These are phyloP conservation scores for Myripristis murdjan DNA, from an alignment of 2,797 vertebrate genomes.

Conservation along the genomic window DNA sequence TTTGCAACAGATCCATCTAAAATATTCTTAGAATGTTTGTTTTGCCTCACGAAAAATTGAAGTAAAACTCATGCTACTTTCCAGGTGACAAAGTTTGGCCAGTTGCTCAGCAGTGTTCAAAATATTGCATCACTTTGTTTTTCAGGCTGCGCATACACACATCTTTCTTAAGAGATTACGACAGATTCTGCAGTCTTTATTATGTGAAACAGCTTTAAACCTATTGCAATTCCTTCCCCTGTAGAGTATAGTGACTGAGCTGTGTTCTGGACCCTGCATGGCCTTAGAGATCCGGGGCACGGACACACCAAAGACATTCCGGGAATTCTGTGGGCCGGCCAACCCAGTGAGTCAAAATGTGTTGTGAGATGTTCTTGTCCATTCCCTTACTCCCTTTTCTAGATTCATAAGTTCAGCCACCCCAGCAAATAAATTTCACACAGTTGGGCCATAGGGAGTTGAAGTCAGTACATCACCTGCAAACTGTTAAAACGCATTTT, in stretches of 20 bases:
- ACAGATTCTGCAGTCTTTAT: not conserved
- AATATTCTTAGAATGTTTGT: too few relatives aligned
- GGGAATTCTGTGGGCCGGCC: conserved; percentile 94
- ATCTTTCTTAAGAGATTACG: not conserved
- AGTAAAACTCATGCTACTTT: too few relatives aligned
- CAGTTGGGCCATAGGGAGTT: not conserved
- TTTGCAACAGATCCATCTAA: too few relatives aligned
- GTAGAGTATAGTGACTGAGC: conserved; percentile 93
- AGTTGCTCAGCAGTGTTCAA: not conserved
- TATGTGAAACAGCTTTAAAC: not conserved
- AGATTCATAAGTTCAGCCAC: not conserved
- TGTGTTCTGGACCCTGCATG: conserved; percentile 93
- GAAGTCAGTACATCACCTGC: not conserved
- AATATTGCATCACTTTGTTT: not conserved
- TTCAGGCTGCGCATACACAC: not conserved
- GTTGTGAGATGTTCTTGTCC: not conserved
- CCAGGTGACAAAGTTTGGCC: too few relatives aligned
- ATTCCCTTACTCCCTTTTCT: conserved; percentile 4
- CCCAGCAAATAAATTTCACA: conserved; percentile 10
- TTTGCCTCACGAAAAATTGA: too few relatives aligned
- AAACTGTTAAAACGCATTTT: not conserved
- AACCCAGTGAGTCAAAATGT: conserved; percentile 92
- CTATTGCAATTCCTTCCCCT: conserved; percentile 42
- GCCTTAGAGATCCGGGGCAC: conserved; percentile 90
- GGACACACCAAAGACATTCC: conserved; percentile 87